Evolutionary conservation across 2,113 vertebrate species (phyloP).

Genomic region (Carettochelys insculpta): DNA sequence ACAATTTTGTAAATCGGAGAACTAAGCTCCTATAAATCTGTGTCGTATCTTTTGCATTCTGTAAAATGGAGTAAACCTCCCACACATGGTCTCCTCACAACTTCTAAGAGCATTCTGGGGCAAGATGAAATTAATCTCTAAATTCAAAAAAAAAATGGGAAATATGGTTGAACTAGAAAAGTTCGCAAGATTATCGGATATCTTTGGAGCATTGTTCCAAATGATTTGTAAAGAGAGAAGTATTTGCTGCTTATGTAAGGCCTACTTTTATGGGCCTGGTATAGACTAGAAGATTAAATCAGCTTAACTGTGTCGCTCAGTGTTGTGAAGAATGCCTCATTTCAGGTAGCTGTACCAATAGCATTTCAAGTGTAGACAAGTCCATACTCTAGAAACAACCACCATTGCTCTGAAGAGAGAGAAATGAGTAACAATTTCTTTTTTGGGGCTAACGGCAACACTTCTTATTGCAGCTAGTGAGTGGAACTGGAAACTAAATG

Average conservation of each 20-base stretch:
- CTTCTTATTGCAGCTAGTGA: slow-evolving; percentile 23
- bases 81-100: neutral
- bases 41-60: neutral
- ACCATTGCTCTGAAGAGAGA: neutral
- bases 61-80: neutral
- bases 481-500: slow-evolving; percentile 26
- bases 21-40: neutral
- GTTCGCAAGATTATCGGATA: neutral
- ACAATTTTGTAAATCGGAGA: neutral
- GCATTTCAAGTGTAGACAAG: neutral
- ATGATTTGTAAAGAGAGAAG: neutral
- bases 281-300: neutral
- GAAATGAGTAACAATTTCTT: neutral
- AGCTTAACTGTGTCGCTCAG: neutral
- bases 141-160: neutral
- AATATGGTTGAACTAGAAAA: neutral
- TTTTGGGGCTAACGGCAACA: neutral
- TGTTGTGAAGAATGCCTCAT: neutral
- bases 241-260: neutral
- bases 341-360: neutral
- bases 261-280: neutral
- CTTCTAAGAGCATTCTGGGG: fast-evolving
- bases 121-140: neutral
- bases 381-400: neutral
- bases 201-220: neutral